phyloP scores from a whole-genome alignment of 2,797 vertebrate genomes.

The Euphonia xanthogaster region DNA sequence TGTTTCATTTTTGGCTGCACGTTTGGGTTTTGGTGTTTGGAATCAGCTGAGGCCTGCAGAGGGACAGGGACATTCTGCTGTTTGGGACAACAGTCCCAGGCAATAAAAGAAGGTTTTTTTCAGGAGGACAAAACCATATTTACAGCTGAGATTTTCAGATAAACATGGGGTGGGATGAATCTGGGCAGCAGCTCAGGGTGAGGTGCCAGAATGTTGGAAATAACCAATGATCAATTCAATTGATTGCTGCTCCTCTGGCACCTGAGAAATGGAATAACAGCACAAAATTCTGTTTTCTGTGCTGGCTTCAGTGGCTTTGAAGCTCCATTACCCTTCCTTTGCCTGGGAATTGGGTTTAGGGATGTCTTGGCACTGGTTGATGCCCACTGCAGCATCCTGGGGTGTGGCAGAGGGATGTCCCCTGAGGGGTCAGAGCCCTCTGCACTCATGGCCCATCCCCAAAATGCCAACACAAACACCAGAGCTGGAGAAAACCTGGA shows the following conservation, averaged over 20 bases:
- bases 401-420: neutral
- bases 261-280: neutral
- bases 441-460: rapidly evolving
- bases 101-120: neutral
- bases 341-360: neutral
- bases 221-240: neutral
- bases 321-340: neutral
- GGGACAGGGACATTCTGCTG: neutral
- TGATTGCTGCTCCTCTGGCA: neutral
- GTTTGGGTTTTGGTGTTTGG: neutral
- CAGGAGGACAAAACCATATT: neutral
- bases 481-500: neutral
- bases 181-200: neutral
- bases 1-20: neutral
- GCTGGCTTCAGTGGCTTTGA: neutral
- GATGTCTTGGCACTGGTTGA: neutral
- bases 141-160: neutral
- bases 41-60: neutral
- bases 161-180: neutral
- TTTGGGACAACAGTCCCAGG: neutral
- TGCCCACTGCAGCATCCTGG: rapidly evolving
- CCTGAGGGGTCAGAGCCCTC: neutral
- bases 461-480: neutral
- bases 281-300: neutral
- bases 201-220: neutral